phyloP scores from a whole-genome alignment of 2,113 vertebrate genomes.

The Dendropsophus ebraccatus region DNA sequence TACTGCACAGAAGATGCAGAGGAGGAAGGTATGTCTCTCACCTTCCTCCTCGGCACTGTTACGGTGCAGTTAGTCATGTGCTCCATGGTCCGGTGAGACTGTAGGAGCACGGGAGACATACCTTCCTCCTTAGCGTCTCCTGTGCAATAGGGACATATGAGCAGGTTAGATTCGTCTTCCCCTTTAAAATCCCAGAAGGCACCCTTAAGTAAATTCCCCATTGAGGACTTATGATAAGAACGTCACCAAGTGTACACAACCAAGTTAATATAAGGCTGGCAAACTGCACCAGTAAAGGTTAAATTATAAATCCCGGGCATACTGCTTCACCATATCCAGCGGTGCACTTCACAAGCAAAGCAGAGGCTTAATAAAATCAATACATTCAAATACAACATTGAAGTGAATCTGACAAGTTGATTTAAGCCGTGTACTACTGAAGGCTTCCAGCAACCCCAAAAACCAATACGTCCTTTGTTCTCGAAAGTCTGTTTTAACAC shows the following conservation, averaged over 20 bases:
- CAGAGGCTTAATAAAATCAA: constrained; percentile 40
- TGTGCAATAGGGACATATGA: too few species aligned
- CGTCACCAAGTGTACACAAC: background rate
- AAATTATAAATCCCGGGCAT: background rate
- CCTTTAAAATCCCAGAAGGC: background rate
- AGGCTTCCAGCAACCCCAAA: constrained; percentile 26
- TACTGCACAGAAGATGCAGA: too few species aligned
- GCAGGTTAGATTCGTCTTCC: too few species aligned
- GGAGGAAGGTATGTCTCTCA: too few species aligned
- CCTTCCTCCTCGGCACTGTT: too few species aligned
- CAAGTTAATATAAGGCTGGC: background rate
- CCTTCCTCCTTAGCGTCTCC: too few species aligned
- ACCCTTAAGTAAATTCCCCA: background rate
- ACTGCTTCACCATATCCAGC: background rate
- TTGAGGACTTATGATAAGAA: background rate
- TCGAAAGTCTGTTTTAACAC: constrained; percentile 12
- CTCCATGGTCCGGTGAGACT: too few species aligned
- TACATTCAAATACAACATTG: constrained; percentile 15
- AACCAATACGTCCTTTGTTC: constrained; percentile 32
- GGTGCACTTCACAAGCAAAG: background rate
- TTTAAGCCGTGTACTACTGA: background rate
- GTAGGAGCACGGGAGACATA: too few species aligned
- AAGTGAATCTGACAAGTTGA: constrained; percentile 31
- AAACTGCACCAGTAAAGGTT: background rate
- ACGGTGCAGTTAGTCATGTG: too few species aligned